Base-by-base conservation (phyloP, 2,797 vertebrate species). In the Sphenodon punctatus region DNA sequence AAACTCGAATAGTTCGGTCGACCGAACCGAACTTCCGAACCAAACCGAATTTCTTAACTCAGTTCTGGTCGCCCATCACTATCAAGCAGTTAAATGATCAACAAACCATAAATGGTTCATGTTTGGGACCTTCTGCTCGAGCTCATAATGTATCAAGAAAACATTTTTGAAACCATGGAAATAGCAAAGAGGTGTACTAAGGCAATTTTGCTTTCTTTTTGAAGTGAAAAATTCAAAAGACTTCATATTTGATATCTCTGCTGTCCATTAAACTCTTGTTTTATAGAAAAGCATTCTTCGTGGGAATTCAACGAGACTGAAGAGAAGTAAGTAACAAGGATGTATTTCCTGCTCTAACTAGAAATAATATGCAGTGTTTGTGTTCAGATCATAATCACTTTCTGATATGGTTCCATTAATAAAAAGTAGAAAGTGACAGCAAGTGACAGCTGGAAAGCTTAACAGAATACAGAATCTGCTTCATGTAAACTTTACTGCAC, bases 221-320 rank as follows among this genome's bases (percentile, higher is more conserved):
- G 48, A 51, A 32, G 58, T 1, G 2, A 4, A 53, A 61, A 66
- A 77, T 81, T 78, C n/a, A n/a, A n/a, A n/a, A n/a, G n/a, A n/a
- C n/a, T n/a, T n/a, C n/a, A n/a, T n/a, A n/a, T 25, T 25, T 36
- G 49, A 43, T 48, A 22, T 20, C 74, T 77, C 69, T 65, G 5
- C 7, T 14, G 7, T 67, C 22, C 41, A 1, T 9, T 59, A 45
- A 87, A 25, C 63, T 13, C 2, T 25, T 46, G 10, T 60, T 75
- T 61, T 41, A 56, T 56, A 48, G 71, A 89, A 89, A 87, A n/a
- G 45, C 3, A 55, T 34, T 76, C 85, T 67, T 51, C 82, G 41
- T 25, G 12, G 53, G 30, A 80, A 10, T 49, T 75, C 32, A 80
- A 78, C 71, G 23, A 10, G 48, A 38, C 25, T 38, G 4, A 45